phyloP scores from a whole-genome alignment of 2,888 invertebrate genomes.

The Drosophila kuntzei region DNA sequence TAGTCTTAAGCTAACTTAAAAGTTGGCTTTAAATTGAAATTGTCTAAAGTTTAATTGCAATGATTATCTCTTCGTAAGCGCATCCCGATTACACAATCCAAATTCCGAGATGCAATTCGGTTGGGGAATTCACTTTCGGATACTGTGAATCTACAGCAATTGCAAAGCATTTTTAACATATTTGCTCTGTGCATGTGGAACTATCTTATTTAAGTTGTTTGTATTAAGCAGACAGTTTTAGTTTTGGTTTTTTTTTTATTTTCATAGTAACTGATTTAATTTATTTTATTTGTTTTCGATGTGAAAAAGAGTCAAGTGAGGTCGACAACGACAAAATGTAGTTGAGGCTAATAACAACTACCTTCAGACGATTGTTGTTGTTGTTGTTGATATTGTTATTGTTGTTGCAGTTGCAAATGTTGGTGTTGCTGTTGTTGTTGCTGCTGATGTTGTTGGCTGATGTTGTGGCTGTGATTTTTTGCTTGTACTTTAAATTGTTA shows the following conservation, averaged over 20 bases:
- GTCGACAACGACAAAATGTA: conserved; percentile 59
- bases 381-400: conserved; percentile 19
- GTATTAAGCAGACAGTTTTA: conserved; percentile 48
- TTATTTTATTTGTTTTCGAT: conserved; percentile 51
- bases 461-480: conserved; percentile 61
- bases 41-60: conserved; percentile 12
- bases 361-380: conserved; percentile 54
- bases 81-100: conserved; percentile 65
- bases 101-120: conserved; percentile 20
- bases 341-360: conserved; percentile 71
- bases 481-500: conserved; percentile 64
- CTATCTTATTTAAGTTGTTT: conserved; percentile 66
- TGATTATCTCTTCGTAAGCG: conserved; percentile 34
- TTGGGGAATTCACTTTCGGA: conserved; percentile 15
- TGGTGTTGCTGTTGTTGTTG: conserved; percentile 17
- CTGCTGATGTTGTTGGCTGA: conserved; percentile 40
- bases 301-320: conserved; percentile 79
- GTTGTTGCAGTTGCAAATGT: conserved; percentile 22
- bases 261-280: conserved; percentile 15
- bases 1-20: background rate
- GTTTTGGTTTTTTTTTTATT: conserved; percentile 37
- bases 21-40: background rate
- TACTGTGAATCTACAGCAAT: conserved; percentile 17
- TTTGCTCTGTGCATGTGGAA: conserved; percentile 60
- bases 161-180: conserved; percentile 55